Conservation (phyloP, 2,888 invertebrate genomes). For the Electrophaes corylata region DNA sequence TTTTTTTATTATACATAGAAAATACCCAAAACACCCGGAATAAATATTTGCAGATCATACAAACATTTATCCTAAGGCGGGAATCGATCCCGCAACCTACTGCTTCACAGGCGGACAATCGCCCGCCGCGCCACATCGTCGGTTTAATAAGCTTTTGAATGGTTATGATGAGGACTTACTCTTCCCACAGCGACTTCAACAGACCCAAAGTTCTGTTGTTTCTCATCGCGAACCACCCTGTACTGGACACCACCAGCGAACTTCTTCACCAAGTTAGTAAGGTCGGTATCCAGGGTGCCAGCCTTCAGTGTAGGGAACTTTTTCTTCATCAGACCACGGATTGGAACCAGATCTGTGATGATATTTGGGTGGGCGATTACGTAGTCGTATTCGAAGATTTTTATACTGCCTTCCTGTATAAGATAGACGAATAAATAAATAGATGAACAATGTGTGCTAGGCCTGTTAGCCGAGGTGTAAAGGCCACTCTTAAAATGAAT, state of each 20-base stretch:
- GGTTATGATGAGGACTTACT: too few relatives aligned
- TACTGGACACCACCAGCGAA: conserved; percentile 89
- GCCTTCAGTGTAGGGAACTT: conserved; percentile 88
- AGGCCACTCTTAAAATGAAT: too few relatives aligned
- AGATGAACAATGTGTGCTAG: neutral
- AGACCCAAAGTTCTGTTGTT: conserved; percentile 88
- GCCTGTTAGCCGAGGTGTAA: too few relatives aligned
- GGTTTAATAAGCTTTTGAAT: too few relatives aligned
- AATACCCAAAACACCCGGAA: too few relatives aligned
- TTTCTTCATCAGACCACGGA: conserved; percentile 91
- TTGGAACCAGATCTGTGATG: conserved; percentile 88
- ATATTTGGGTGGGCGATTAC: conserved; percentile 92
- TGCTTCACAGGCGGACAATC: too few relatives aligned
- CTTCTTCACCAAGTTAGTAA: conserved; percentile 85
- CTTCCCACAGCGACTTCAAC: conserved; percentile 88
- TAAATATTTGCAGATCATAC: too few relatives aligned
- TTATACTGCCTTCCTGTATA: conserved; percentile 86
- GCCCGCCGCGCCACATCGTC: too few relatives aligned
- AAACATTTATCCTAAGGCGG: too few relatives aligned
- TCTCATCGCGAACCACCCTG: conserved; percentile 86
- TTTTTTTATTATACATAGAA: too few relatives aligned
- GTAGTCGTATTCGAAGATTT: conserved; percentile 88
- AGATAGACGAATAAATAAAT: neutral
- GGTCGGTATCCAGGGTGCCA: conserved; percentile 88
- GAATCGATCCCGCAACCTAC: too few relatives aligned